Percentiles rank a stretch among this genome's conserved stretches.
Evolutionary conservation across 2,888 invertebrate species (phyloP).

Genomic region (Malacosoma neustria): DNA sequence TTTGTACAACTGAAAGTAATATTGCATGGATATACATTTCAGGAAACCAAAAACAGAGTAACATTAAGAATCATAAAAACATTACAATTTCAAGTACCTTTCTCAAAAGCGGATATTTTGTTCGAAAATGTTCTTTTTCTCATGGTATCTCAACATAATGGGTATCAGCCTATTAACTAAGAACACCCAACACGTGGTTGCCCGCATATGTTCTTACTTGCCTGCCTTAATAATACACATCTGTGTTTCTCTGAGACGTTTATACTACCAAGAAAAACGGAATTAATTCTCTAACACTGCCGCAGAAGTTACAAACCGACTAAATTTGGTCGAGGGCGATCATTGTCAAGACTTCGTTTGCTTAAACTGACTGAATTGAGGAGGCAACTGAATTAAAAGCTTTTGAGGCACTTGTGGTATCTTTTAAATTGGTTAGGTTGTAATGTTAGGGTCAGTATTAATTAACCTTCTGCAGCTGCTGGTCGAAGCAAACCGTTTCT

Average conservation of each 20-base stretch:
- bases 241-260: slow-evolving; percentile 28
- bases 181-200: slow-evolving; percentile 42
- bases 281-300: slow-evolving; percentile 4
- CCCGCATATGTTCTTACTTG: slow-evolving; percentile 49
- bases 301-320: slow-evolving; percentile 16
- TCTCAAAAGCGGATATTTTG: slow-evolving; percentile 8
- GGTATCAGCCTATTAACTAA: slow-evolving; percentile 11
- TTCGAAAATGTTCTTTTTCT: slow-evolving; percentile 26
- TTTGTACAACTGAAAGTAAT: too few species aligned
- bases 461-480: slow-evolving; percentile 65
- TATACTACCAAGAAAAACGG: slow-evolving; percentile 12
- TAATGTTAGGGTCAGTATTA: slow-evolving; percentile 56
- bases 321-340: slow-evolving; percentile 21
- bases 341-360: slow-evolving; percentile 28
- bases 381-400: slow-evolving; percentile 14
- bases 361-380: slow-evolving; percentile 24
- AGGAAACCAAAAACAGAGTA: slow-evolving; percentile 8
- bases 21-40: too few species aligned
- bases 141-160: slow-evolving; percentile 23
- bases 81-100: slow-evolving; percentile 10
- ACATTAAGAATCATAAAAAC: slow-evolving; percentile 7
- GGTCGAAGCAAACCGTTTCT: slow-evolving; percentile 39
- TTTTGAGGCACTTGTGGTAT: slow-evolving; percentile 12
- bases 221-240: slow-evolving; percentile 35
- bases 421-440: slow-evolving; percentile 37